Evolutionary conservation across 2,113 vertebrate species (phyloP), one percentile per base, ranked within the genome.

Genomic region (Microcebus murinus): DNA sequence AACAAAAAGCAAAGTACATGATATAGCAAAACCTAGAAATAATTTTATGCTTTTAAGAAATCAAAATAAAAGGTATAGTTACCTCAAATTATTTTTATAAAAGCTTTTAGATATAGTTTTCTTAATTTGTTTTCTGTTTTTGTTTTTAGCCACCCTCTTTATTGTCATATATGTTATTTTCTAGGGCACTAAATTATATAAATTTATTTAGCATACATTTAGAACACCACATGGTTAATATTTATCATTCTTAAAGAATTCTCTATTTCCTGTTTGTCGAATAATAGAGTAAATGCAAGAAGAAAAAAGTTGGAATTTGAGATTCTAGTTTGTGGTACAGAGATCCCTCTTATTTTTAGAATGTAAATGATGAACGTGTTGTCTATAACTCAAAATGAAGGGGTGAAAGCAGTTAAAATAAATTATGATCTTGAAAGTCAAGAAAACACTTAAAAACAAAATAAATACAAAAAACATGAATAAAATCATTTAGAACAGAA

Each of bases 401-500:
- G 31, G 12, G 31, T n/a, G 12, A 90, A 61, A 81, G 42, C 15
- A 93, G 39, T 89, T 63, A 94, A 59, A 91, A 89, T 94, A 93
- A 93, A 89, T 84, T 57, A 84, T 79, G 15, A 85, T 82, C 42
- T 70, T 39, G 70, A 45, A 96, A 88, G 11, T 50, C 80, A 91
- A 87, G 34, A 48, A 86, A 96, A 93, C 23, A 42, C 61, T 87
- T 92, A 65, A 70, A 91, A 79, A 55, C 21, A 67, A 90, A 96
- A 92, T 13, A 91, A 89, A 85, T 45, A 79, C 27, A 95, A 80
- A 79, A 59, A 79, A 48, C 15, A 80, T 11, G 57, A 79, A 94
- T 95, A 77, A 71, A 73, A 85, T 81, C 74, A 70, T 87, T 96
- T 76, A 74, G 15, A 83, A 79, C 10, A 95, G 79, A 97, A 94